A percentile compares a stretch with the other conserved stretches of the same genome.
Evolutionary conservation across 2,888 invertebrate species (phyloP).

Genomic region (Ganaspis brasiliensis): DNA sequence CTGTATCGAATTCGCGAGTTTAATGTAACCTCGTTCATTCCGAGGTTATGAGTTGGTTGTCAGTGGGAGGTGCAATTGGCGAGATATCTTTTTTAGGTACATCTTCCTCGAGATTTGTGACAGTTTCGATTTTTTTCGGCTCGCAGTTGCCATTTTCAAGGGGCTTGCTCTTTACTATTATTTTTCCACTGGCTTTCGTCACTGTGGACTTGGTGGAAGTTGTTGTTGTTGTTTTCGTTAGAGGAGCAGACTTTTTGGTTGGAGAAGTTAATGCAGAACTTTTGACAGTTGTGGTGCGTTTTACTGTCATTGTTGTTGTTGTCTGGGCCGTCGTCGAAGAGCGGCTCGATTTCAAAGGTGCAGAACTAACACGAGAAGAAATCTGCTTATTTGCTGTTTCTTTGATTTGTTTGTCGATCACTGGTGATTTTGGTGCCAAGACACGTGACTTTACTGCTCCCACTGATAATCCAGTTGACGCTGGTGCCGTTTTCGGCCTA

Average conservation of each 20-base stretch:
- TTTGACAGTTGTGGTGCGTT: conserved; percentile 61
- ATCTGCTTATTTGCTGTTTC: conserved; percentile 87
- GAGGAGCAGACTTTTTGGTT: conserved; percentile 64
- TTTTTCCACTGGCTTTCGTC: conserved; percentile 44
- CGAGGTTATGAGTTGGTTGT: conserved; percentile 76
- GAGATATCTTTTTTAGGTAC: conserved; percentile 82
- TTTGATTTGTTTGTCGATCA: conserved; percentile 85
- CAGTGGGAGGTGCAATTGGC: conserved; percentile 76
- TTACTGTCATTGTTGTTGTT: conserved; percentile 62
- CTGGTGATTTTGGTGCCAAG: conserved; percentile 66
- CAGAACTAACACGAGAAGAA: conserved; percentile 81
- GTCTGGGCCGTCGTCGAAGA: conserved; percentile 58
- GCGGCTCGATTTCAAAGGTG: conserved; percentile 31
- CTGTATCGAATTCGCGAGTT: conserved; percentile 37
- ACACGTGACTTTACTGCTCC: conserved; percentile 68
- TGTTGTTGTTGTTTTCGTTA: conserved; percentile 59
- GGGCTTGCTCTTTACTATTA: conserved; percentile 58
- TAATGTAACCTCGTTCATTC: conserved; percentile 68
- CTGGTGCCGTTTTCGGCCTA: conserved; percentile 68
- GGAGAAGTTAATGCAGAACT: conserved; percentile 58
- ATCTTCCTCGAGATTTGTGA: conserved; percentile 71
- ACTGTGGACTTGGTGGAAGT: conserved; percentile 57
- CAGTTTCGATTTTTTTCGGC: conserved; percentile 64
- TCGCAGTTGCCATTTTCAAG: conserved; percentile 74
- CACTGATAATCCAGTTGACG: conserved; percentile 64